Conservation (phyloP, 2,797 vertebrate genomes). For the Parambassis ranga region DNA sequence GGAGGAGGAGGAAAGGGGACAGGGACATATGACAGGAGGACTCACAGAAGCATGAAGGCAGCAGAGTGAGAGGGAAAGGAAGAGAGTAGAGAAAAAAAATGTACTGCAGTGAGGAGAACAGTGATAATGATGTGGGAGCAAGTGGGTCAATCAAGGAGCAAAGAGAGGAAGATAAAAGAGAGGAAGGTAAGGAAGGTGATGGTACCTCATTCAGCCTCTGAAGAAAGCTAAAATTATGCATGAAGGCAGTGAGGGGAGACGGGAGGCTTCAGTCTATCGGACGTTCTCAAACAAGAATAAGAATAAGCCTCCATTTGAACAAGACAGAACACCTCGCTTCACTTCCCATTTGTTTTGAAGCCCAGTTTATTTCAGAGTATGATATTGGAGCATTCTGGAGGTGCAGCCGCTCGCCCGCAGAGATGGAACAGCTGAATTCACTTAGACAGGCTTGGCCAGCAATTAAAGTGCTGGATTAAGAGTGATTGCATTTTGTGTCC, state of each 20-base stretch:
- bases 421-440: constrained; percentile 73
- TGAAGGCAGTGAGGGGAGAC: constrained; percentile 8
- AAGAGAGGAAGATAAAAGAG: constrained; percentile 51
- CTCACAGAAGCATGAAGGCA: constrained; percentile 31
- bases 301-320: constrained; percentile 20
- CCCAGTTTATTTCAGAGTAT: constrained; percentile 39
- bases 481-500: constrained; percentile 80
- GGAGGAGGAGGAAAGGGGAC: not conserved
- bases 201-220: constrained; percentile 7
- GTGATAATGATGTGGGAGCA: constrained; percentile 52
- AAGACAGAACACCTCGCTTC: constrained; percentile 23
- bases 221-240: constrained; percentile 14
- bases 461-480: constrained; percentile 82
- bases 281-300: constrained; percentile 27
- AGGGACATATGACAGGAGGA: constrained; percentile 54
- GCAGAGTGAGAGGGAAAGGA: constrained; percentile 33
- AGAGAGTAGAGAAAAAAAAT: constrained; percentile 29
- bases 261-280: constrained; percentile 5
- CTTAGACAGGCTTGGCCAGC: constrained; percentile 73
- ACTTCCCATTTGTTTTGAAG: constrained; percentile 52
- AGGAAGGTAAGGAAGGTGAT: constrained; percentile 14
- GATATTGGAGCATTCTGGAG: constrained; percentile 36
- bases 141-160: constrained; percentile 49
- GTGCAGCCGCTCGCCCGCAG: constrained; percentile 60
- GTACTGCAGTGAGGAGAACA: constrained; percentile 20